Base-by-base conservation (phyloP, 2,113 vertebrate genomes). In the Columba janthina region DNA sequence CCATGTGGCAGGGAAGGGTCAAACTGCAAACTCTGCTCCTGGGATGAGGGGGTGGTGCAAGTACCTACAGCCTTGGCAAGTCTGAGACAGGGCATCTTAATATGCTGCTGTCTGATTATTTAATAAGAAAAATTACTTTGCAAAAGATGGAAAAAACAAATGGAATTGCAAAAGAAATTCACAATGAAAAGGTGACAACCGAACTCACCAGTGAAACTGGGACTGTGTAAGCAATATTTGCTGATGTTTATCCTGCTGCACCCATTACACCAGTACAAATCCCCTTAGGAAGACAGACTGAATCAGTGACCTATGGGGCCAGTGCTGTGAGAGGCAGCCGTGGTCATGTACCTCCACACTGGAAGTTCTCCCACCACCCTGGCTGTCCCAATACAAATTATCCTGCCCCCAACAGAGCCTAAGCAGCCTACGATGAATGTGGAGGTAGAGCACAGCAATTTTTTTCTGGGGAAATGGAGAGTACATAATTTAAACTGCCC, bases 401-500 rank as follows among this genome's bases (percentile, higher is more conserved):
- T n/a, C 21, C 34, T 31, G 13, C 25, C 22, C n/a, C 12, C 0
- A 0, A 12, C 0, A 46, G 38, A 87, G 19, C 9, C 48, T 65
- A 34, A 65, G 44, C 12, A 78, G 22, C 19, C 15, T n/a, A 26
- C 6, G 58, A n/a, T 1, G 12, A 79, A 76, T 0, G 0, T 11
- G 19, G 42, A 79, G 36, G 31, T 8, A 54, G 18, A 72, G 13
- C 22, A 32, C 0, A 1, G 28, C 8, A 69, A 50, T 3, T 11
- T 66, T 51, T 38, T 73, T 5, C 48, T 38, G 11, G 26, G 25
- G 58, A 85, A 57, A 57, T 11, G 3, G 2, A 82, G 9, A 90
- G 14, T 10, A 48, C 12, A 32, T 22, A 0, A 28, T n/a, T 72
- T 60, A 53, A 82, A 21, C 21, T 76, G 62, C 25, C 20, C 36